Conservation (phyloP, 2,888 invertebrate species). For the Xestoiulus laeticollis region DNA sequence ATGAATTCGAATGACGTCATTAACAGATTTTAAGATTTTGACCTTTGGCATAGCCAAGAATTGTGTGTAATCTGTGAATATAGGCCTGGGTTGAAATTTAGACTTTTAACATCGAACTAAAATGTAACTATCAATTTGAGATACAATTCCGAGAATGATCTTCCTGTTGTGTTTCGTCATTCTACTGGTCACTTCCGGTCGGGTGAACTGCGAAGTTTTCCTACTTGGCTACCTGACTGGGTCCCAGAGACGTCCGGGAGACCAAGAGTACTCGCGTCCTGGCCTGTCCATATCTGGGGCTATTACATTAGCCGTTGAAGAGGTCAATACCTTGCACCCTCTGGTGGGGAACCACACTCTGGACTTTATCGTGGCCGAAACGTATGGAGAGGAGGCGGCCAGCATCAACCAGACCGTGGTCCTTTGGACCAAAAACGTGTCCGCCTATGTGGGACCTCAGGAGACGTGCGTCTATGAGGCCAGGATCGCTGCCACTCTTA, state of each 20-base stretch:
- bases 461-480: constrained; percentile 94
- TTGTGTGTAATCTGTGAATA: no score
- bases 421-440: constrained; percentile 83
- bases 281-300: constrained; percentile 72
- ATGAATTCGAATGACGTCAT: no score
- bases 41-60: no score
- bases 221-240: constrained; percentile 87
- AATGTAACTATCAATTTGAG: no score
- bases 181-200: background rate
- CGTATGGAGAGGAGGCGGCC: constrained; percentile 86
- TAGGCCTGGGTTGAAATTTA: no score
- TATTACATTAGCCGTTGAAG: constrained; percentile 84
- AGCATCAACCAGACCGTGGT: constrained; percentile 87
- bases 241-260: constrained; percentile 79
- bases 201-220: constrained; percentile 68
- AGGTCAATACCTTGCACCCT: constrained; percentile 69
- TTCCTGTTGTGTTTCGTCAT: background rate
- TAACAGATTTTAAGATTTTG: no score
- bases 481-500: constrained; percentile 91
- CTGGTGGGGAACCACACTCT: constrained; percentile 74
- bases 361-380: constrained; percentile 85
- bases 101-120: no score
- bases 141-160: background rate
- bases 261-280: constrained; percentile 78
- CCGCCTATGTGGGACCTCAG: constrained; percentile 88